Base-by-base conservation (phyloP, 2,113 vertebrate species). In the Eulemur rufifrons region DNA sequence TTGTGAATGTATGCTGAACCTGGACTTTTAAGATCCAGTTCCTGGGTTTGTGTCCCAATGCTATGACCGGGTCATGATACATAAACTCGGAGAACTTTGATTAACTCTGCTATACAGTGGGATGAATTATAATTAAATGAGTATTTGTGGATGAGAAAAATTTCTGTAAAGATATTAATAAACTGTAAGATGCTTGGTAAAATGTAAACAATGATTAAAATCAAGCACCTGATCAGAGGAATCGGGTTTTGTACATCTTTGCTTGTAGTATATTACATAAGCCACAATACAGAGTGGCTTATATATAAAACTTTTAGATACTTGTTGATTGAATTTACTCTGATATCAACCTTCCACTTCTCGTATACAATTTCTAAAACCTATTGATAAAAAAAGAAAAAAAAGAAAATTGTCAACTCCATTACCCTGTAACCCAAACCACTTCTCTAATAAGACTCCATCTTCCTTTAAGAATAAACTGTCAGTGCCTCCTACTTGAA, bases 201-300 rank as follows among this genome's bases (percentile, higher is more conserved):
- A 96, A 85, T 76, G 5, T 85, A 92, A 85, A 64, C 2, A 54
- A 17, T 88, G 47, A 61, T 82, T 96, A 93, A 86, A 95, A 93
- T 95, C n/a, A 94, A 95, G 42, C 37, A 82, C 25, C 85, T 89
- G 34, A 93, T 27, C 9, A 84, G 32, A 78, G 21, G 6, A 74
- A 71, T 76, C 25, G 86, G 27, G 2, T 68, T 90, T 91, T 92
- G 14, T 50, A 63, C 29, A 86, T 39, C 47, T 89, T 95, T 76
- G n/a, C 23, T 82, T 91, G 90, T 95, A 88, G 50, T 69, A 32
- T 42, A 78, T 89, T 88, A 83, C 20, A 18, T 50, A n/a, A 91
- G 23, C 5, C 4, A 86, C n/a, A 54, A 42, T 63, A 61, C 39
- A 74, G 34, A 50, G 14, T 20, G 20, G 11, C 12, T 82, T 89